Percentiles rank a stretch among this genome's conserved stretches.
Evolutionary conservation across 2,797 vertebrate genomes (phyloP).

Genomic region (Hypotaenidia okinawae): DNA sequence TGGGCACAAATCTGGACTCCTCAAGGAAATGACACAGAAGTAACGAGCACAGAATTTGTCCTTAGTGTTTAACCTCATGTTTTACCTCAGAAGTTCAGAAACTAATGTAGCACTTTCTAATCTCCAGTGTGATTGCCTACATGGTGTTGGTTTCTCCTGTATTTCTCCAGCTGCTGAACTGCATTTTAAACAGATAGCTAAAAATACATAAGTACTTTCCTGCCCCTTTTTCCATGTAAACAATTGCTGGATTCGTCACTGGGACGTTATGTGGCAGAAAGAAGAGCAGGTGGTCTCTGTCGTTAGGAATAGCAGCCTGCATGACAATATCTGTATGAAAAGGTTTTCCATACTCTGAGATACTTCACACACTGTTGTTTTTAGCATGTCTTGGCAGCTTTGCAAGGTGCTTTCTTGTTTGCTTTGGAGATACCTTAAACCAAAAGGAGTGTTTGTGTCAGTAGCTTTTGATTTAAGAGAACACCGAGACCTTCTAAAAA

Average conservation of each 20-base stretch:
- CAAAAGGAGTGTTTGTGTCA: not conserved
- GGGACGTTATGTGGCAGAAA: conserved; percentile 26
- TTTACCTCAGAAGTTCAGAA: conserved; percentile 9
- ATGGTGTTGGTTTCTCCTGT: conserved; percentile 64
- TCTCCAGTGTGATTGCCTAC: not conserved
- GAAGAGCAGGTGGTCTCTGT: conserved; percentile 44
- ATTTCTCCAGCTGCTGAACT: conserved; percentile 50
- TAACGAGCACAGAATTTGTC: not conserved
- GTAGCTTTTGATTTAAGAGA: conserved; percentile 17
- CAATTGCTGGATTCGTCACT: conserved; percentile 3
- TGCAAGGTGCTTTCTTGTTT: not conserved
- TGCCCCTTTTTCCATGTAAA: conserved; percentile 51
- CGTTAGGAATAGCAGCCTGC: conserved; percentile 35
- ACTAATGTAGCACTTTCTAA: not conserved
- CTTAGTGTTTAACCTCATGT: not conserved
- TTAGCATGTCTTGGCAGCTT: conserved; percentile 50
- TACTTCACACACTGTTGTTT: not conserved
- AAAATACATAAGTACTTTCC: conserved; percentile 63
- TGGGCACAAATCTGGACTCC: not conserved
- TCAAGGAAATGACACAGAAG: not conserved
- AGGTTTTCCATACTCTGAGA: not conserved
- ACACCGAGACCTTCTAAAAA: conserved; percentile 1
- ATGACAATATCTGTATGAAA: not conserved
- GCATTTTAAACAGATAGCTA: conserved; percentile 50
- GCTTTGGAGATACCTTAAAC: not conserved